A percentile compares a stretch with the other conserved stretches of the same genome.
These are phyloP conservation scores for Odocoileus hemionus DNA, from an alignment of 2,113 vertebrate species.

Conservation along the genomic window DNA sequence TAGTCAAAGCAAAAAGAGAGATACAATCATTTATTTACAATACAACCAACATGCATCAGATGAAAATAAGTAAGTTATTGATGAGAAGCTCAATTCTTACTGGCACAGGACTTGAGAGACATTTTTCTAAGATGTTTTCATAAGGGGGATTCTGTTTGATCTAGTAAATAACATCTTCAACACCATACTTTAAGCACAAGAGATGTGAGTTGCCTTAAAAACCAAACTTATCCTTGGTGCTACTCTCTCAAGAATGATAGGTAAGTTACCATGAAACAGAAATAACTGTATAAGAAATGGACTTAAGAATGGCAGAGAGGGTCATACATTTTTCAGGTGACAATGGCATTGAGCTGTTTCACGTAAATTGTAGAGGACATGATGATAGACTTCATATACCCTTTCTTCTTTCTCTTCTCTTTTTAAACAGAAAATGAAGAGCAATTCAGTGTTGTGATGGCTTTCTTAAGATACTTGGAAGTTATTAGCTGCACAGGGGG, in stretches of 20 bases:
- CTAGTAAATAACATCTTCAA: background rate
- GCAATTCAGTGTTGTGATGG: background rate
- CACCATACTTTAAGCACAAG: background rate
- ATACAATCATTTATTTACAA: background rate
- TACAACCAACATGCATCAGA: background rate
- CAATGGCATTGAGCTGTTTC: background rate
- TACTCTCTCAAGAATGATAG: background rate
- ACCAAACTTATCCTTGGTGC: background rate
- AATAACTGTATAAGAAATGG: background rate
- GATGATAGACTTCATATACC: background rate
- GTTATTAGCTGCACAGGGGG: background rate
- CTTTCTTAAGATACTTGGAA: constrained; percentile 21
- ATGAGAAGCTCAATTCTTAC: background rate
- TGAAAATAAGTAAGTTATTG: background rate
- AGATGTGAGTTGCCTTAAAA: background rate
- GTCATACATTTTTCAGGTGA: constrained; percentile 30
- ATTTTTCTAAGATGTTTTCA: background rate
- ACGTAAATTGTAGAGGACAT: background rate
- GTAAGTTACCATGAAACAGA: background rate
- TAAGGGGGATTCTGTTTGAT: background rate
- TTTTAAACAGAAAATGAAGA: constrained; percentile 31
- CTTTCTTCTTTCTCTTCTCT: background rate
- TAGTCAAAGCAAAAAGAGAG: background rate
- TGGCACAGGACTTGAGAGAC: background rate
- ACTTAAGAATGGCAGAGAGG: background rate